Conservation (phyloP, 2,797 vertebrate genomes). For the Enteromius unitaeniatus region DNA sequence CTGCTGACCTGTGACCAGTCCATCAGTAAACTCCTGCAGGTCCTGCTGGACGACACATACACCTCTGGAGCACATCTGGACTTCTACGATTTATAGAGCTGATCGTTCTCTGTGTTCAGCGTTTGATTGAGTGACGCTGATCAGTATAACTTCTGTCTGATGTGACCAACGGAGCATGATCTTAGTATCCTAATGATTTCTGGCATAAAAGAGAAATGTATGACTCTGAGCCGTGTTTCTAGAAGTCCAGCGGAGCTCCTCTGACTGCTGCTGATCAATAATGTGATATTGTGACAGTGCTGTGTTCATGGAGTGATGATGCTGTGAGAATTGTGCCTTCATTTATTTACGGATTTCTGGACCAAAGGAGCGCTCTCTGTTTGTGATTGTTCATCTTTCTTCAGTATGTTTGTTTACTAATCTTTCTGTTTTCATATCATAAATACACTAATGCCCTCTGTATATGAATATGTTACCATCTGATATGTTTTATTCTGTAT, state of each 20-base stretch:
- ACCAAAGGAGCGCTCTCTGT: background rate
- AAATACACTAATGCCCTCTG: background rate
- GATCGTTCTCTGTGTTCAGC: no score
- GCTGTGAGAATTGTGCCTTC: background rate
- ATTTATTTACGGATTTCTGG: background rate
- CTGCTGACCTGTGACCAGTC: conserved; percentile 81
- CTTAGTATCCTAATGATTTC: no score
- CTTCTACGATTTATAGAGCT: conserved; percentile 75
- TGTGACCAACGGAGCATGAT: no score
- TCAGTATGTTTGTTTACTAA: background rate
- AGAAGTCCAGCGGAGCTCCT: no score
- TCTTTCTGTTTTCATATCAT: background rate
- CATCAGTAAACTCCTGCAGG: conserved; percentile 80
- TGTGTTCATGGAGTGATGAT: background rate
- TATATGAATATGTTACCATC: background rate
- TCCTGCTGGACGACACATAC: conserved; percentile 83
- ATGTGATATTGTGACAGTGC: no score
- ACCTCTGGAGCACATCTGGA: conserved; percentile 86
- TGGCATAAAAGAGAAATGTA: no score
- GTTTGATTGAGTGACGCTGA: no score
- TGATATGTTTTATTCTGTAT: background rate
- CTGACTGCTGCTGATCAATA: no score
- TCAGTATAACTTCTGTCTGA: no score
- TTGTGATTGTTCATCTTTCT: background rate
- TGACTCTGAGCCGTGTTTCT: no score